phyloP scores from a whole-genome alignment of 2,888 invertebrate genomes.

The Nephrotoma guestfalica region DNA sequence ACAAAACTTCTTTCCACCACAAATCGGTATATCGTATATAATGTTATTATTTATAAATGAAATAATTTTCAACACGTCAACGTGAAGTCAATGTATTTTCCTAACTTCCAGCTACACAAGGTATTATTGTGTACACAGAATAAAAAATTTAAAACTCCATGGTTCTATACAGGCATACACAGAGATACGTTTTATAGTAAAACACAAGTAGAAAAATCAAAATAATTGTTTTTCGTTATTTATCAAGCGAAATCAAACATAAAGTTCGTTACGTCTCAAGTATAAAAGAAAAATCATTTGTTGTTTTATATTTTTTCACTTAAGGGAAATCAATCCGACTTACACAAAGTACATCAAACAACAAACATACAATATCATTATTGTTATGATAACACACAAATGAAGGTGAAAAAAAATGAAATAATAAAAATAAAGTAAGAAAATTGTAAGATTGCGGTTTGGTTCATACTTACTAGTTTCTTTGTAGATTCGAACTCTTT shows the following conservation, averaged over 20 bases:
- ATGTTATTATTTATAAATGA: not conserved
- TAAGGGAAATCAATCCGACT: not conserved
- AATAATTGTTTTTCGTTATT: not conserved
- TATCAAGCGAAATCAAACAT: not conserved
- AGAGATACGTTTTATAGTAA: not conserved
- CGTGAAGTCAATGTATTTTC: not conserved
- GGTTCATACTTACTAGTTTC: not conserved
- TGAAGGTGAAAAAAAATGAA: not conserved
- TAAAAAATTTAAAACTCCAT: not conserved
- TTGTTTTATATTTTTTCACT: not conserved
- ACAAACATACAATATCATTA: not conserved
- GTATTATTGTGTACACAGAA: too few relatives aligned
- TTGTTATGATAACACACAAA: not conserved
- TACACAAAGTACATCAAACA: not conserved
- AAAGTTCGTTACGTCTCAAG: not conserved
- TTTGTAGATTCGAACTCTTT: not conserved
- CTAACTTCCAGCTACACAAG: not conserved
- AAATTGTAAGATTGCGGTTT: not conserved
- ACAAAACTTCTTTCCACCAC: not conserved
- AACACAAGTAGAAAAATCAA: not conserved
- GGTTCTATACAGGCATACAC: not conserved
- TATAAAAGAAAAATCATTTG: not conserved
- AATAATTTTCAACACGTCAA: not conserved
- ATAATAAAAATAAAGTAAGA: not conserved
- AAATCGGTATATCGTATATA: not conserved